A percentile compares a stretch with the other conserved stretches of the same genome.
phyloP scores from a whole-genome alignment of 2,888 invertebrate species.

The Thereva nobilitata region DNA sequence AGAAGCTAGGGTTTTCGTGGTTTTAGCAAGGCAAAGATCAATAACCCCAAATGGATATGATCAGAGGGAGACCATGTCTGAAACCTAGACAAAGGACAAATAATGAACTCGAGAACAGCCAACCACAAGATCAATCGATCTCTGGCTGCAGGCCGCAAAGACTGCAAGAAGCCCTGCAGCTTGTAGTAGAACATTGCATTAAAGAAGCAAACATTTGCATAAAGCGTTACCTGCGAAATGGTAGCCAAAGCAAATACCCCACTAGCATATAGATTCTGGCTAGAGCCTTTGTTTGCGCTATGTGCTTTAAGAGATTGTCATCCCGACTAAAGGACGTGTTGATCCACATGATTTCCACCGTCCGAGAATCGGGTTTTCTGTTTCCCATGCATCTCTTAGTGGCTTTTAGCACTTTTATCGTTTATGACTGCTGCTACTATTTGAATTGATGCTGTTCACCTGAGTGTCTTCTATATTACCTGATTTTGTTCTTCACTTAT shows the following conservation, averaged over 20 bases:
- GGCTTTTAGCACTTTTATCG: too few species aligned
- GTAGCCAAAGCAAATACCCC: not conserved
- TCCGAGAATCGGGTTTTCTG: too few species aligned
- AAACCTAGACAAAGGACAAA: slow-evolving; percentile 34
- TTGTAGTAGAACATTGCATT: slow-evolving; percentile 9
- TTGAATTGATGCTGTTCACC: too few species aligned
- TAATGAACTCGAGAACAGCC: slow-evolving; percentile 9
- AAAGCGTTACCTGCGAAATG: slow-evolving; percentile 5
- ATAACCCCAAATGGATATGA: slow-evolving; percentile 12
- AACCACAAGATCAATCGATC: slow-evolving; percentile 27
- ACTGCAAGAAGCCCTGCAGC: slow-evolving; percentile 19
- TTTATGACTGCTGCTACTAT: too few species aligned
- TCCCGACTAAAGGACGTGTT: too few species aligned
- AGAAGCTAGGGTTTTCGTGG: slow-evolving; percentile 31
- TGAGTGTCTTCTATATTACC: too few species aligned
- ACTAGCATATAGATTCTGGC: too few species aligned
- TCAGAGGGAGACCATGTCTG: slow-evolving; percentile 5
- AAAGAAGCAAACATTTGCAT: slow-evolving; percentile 30
- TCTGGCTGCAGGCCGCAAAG: not conserved
- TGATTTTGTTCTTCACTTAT: too few species aligned
- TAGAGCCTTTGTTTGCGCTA: too few species aligned
- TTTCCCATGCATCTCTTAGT: too few species aligned
- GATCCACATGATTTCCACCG: too few species aligned
- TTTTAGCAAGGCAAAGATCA: slow-evolving; percentile 32
- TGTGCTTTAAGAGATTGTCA: too few species aligned